Base-by-base conservation (phyloP, 2,888 invertebrate genomes). In the Napeogenes sylphis region DNA sequence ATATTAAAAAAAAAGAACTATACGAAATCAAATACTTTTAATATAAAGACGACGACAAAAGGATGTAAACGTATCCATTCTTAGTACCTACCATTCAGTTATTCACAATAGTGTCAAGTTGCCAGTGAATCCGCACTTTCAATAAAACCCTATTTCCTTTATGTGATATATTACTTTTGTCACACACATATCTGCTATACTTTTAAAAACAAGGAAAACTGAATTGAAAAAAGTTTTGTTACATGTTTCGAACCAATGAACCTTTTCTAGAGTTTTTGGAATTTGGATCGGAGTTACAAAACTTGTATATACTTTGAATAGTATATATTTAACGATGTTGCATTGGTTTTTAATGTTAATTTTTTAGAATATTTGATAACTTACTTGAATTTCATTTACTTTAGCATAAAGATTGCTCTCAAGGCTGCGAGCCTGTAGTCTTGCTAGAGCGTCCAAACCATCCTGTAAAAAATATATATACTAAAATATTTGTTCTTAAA, bases 371-470 rank as follows among this genome's bases (percentile, higher is more conserved):
- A n/a, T 35, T 45, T 13, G 30, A 58, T 45, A 38, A 70, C 79
- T 75, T 78, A 91, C 91, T 81, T 91, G 91, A 63, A 98, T 92
- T 88, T 98, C 98, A 84, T 98, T 98, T 73, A 96, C 97, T 92
- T 98, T 98, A 84, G 95, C 97, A 89, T 94, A 97, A 65, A 97
- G 91, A 78, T 94, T 94, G 69, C 94, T 94, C 82, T 98, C 97
- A 70, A 96, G 91, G 67, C 93, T 93, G 61, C 94, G 91, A 71
- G 91, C 91, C 79, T 98, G 98, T 79, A 97, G 93, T 72, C 97
- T 94, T 69, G 94, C 92, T 70, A 98, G 91, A 0, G 95, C 92
- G 76, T 97, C 97, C 72, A 98, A 92, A 58, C 96, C 93, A 72
- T 98, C 98, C 91, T 97, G 94, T 68, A 82, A 80, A 64, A 69